Percentiles rank a stretch among this genome's conserved stretches.
Evolutionary conservation across 2,888 invertebrate species (phyloP).

Genomic region (Muschampia plurimacula): DNA sequence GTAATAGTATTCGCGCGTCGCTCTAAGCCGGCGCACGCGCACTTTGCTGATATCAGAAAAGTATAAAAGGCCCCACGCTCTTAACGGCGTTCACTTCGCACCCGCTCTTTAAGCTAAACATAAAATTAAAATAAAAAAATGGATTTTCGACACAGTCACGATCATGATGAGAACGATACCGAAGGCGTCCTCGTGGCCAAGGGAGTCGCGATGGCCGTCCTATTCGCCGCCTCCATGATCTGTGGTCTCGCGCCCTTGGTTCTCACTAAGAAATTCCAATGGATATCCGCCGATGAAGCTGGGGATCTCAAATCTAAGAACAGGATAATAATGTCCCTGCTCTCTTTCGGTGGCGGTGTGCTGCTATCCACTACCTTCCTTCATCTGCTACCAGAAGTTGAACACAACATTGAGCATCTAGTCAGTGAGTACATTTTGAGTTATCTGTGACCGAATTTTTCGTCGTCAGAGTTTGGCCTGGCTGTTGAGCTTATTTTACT

Average conservation of each 20-base stretch:
- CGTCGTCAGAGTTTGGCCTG: background rate
- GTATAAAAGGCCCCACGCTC: slow-evolving; percentile 71
- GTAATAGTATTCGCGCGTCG: slow-evolving; percentile 1
- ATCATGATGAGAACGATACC: slow-evolving; percentile 55
- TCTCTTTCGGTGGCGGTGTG: slow-evolving; percentile 95
- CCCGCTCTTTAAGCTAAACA: slow-evolving; percentile 41
- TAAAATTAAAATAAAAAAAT: slow-evolving; percentile 42
- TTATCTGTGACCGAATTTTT: background rate
- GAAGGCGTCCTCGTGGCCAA: slow-evolving; percentile 89
- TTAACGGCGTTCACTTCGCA: slow-evolving; percentile 55
- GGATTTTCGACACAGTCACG: slow-evolving; percentile 42
- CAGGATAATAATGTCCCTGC: slow-evolving; percentile 84
- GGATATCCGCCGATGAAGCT: slow-evolving; percentile 83
- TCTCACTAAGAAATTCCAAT: slow-evolving; percentile 88
- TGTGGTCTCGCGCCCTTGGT: slow-evolving; percentile 91
- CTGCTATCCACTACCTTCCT: slow-evolving; percentile 92
- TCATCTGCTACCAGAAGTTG: slow-evolving; percentile 92
- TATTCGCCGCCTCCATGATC: slow-evolving; percentile 90
- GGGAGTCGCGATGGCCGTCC: slow-evolving; percentile 90
- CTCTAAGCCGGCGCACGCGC: slow-evolving; percentile 5
- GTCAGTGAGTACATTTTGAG: slow-evolving; percentile 70
- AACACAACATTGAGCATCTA: slow-evolving; percentile 88
- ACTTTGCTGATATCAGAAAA: slow-evolving; percentile 58
- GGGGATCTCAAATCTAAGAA: slow-evolving; percentile 79
- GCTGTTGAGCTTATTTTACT: slow-evolving; percentile 1